phyloP scores from a whole-genome alignment of 2,113 vertebrate species.

The Clarias batrachus region DNA sequence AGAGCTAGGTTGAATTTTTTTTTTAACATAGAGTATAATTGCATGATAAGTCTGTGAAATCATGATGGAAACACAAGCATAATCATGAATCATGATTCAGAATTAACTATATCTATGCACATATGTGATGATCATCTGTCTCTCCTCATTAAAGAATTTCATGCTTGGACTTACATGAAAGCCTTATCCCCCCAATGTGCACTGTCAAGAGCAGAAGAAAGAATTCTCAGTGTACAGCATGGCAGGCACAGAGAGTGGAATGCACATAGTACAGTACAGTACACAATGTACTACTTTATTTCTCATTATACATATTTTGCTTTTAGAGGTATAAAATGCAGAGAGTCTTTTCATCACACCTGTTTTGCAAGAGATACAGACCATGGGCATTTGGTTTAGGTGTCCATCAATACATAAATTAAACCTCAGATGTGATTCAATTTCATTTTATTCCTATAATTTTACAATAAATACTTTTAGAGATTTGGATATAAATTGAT shows the following conservation, averaged over 20 bases:
- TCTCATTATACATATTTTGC: neutral
- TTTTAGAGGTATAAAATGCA: slow-evolving; percentile 26
- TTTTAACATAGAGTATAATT: neutral
- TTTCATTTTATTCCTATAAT: neutral
- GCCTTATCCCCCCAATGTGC: neutral
- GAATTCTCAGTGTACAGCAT: slow-evolving; percentile 15
- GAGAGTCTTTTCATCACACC: slow-evolving; percentile 12
- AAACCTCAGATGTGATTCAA: slow-evolving; percentile 3
- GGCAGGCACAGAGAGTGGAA: neutral
- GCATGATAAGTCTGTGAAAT: neutral
- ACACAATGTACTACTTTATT: slow-evolving; percentile 39
- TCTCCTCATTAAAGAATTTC: slow-evolving; percentile 11
- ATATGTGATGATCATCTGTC: slow-evolving; percentile 33
- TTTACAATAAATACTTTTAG: neutral
- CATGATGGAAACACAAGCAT: slow-evolving; percentile 47
- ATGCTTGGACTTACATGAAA: slow-evolving; percentile 22
- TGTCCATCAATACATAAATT: neutral
- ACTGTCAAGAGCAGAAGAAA: slow-evolving; percentile 31
- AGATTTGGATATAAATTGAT: neutral
- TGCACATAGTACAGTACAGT: slow-evolving; percentile 12
- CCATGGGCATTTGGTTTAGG: neutral
- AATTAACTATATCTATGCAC: slow-evolving; percentile 51
- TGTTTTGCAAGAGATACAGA: slow-evolving; percentile 15
- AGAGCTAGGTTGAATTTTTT: neutral
- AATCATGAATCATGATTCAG: slow-evolving; percentile 63